Evolutionary conservation across 2,113 vertebrate species (phyloP).

Genomic region (Chionomys nivalis): DNA sequence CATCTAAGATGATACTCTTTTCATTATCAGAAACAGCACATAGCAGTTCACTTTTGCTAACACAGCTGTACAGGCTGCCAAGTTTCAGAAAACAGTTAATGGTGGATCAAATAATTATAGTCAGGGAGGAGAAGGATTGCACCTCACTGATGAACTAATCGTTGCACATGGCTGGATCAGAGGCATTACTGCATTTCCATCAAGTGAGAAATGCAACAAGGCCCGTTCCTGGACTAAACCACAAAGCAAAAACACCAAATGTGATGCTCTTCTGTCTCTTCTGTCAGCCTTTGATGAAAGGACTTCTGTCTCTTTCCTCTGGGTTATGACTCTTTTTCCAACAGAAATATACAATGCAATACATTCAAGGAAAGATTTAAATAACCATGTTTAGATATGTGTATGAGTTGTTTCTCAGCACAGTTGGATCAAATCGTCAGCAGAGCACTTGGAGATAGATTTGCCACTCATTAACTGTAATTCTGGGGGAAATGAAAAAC

Average conservation of each 20-base stretch:
- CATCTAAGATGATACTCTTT: conserved; percentile 25
- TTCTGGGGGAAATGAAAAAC: not conserved
- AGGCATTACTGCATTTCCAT: conserved; percentile 7
- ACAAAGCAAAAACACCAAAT: not conserved
- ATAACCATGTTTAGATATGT: not conserved
- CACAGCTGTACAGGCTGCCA: not conserved
- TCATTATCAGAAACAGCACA: conserved; percentile 21
- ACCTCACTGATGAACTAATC: not conserved
- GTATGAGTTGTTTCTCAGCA: not conserved
- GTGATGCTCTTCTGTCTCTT: conserved; percentile 47
- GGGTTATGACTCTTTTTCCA: conserved; percentile 8
- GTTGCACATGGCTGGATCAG: not conserved
- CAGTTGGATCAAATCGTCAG: not conserved
- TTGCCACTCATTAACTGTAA: not conserved
- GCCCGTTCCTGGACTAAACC: not conserved
- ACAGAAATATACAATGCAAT: not conserved
- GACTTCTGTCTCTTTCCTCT: conserved; percentile 47
- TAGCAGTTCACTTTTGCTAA: conserved; percentile 30
- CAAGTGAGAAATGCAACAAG: conserved; percentile 15
- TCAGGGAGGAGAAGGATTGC: not conserved
- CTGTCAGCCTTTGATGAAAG: conserved; percentile 21
- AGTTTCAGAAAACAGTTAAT: conserved; percentile 13
- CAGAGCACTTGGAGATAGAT: not conserved
- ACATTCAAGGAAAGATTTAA: conserved; percentile 31
- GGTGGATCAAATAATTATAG: not conserved